A percentile compares a stretch with the other conserved stretches of the same genome.
Conservation (phyloP, 2,113 vertebrate species). For the Tyrannus savana region DNA sequence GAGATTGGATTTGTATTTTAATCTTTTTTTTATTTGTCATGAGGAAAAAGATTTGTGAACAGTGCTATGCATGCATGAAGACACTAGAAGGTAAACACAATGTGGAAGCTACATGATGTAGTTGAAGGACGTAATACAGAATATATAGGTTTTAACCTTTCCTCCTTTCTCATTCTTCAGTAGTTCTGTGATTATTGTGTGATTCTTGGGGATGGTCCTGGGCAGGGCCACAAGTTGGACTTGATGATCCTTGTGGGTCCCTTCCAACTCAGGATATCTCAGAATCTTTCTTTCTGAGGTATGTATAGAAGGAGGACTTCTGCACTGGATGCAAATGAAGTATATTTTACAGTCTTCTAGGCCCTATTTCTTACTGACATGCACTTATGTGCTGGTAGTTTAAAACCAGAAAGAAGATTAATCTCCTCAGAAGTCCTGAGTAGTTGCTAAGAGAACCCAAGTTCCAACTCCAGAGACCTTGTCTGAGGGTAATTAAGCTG, state of each 20-base stretch:
- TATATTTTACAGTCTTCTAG: background rate
- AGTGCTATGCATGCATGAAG: fast-evolving
- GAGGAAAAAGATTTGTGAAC: slow-evolving; percentile 1
- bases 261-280: background rate
- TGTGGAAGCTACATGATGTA: background rate
- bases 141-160: background rate
- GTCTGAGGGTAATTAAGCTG: background rate
- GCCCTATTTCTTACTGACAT: background rate
- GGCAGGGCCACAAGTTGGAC: background rate
- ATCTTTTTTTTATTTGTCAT: slow-evolving; percentile 21
- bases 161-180: background rate
- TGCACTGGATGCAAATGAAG: background rate
- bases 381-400: background rate
- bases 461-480: background rate
- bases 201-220: background rate
- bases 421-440: background rate
- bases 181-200: background rate
- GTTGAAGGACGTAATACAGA: background rate
- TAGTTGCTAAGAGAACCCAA: background rate
- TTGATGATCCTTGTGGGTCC: background rate
- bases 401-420: background rate
- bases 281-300: background rate
- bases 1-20: background rate
- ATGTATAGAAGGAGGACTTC: background rate
- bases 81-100: background rate